A percentile compares a stretch with the other conserved stretches of the same genome.
Evolutionary conservation across 2,888 invertebrate genomes (phyloP).

Genomic region (Hemicrepidius hirtus): DNA sequence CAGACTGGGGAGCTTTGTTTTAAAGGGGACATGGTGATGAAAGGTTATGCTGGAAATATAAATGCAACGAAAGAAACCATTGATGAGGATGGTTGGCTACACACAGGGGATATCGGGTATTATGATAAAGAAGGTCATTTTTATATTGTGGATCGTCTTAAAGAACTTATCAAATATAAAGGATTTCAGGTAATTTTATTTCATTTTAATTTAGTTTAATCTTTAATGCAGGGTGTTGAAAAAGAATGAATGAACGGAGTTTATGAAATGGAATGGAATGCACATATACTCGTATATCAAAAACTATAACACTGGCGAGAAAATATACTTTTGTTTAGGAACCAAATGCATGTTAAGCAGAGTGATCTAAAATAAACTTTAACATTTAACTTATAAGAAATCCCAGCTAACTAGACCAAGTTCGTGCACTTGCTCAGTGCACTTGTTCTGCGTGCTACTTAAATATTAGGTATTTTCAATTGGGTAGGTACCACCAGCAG

Average conservation of each 20-base stretch:
- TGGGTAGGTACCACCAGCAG: constrained; percentile 86
- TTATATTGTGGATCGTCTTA: constrained; percentile 88
- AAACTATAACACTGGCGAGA: too few species aligned
- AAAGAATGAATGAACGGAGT: too few species aligned
- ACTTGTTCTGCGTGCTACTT: background rate
- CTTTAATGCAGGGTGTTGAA: background rate
- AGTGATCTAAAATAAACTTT: too few species aligned
- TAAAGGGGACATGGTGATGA: constrained; percentile 77
- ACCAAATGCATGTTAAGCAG: too few species aligned
- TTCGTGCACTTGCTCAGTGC: too few species aligned
- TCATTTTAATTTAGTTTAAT: background rate
- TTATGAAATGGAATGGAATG: too few species aligned
- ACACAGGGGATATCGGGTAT: constrained; percentile 89
- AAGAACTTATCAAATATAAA: constrained; percentile 93
- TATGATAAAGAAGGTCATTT: constrained; percentile 85
- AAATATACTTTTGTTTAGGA: too few species aligned
- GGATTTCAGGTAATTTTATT: constrained; percentile 76
- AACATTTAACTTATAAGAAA: too few species aligned
- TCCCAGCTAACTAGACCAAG: too few species aligned
- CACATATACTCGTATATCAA: too few species aligned
- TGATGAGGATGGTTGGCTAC: constrained; percentile 77
- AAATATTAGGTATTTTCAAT: background rate
- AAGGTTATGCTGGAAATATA: constrained; percentile 84
- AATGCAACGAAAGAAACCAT: constrained; percentile 78
- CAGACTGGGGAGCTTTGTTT: constrained; percentile 87